A percentile compares a stretch with the other conserved stretches of the same genome.
These are phyloP conservation scores for Casuarius casuarius DNA, from an alignment of 2,113 vertebrate genomes.

Conservation along the genomic window DNA sequence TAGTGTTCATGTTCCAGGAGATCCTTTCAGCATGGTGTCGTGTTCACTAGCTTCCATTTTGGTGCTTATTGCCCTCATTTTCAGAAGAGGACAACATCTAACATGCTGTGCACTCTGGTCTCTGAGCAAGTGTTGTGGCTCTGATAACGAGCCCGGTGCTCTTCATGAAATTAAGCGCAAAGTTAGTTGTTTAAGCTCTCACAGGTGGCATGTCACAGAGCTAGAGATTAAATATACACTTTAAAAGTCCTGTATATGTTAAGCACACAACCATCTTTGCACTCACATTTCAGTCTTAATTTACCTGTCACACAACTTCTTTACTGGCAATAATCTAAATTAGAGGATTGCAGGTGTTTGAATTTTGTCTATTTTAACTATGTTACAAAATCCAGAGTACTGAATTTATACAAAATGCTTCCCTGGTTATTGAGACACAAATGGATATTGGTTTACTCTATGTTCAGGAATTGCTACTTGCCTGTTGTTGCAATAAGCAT, in stretches of 20 bases:
- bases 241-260: background rate
- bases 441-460: background rate
- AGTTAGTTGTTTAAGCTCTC: background rate
- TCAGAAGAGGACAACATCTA: background rate
- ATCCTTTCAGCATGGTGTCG: accelerated
- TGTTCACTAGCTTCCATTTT: background rate
- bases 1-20: background rate
- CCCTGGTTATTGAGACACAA: constrained; percentile 14
- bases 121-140: background rate
- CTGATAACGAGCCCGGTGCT: background rate
- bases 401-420: background rate
- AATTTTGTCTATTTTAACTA: background rate
- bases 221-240: background rate
- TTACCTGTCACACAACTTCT: background rate
- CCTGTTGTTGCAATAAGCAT: constrained; percentile 1
- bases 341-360: background rate
- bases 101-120: background rate
- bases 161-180: background rate
- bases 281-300: background rate
- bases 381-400: background rate
- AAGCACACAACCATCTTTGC: background rate
- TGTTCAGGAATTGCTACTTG: constrained; percentile 22
- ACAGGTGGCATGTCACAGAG: background rate
- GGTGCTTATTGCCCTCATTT: background rate
- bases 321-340: background rate